Evolutionary conservation across 1,140 invertebrate species (phyloP).

Genomic region (Arctopsyche grandis): DNA sequence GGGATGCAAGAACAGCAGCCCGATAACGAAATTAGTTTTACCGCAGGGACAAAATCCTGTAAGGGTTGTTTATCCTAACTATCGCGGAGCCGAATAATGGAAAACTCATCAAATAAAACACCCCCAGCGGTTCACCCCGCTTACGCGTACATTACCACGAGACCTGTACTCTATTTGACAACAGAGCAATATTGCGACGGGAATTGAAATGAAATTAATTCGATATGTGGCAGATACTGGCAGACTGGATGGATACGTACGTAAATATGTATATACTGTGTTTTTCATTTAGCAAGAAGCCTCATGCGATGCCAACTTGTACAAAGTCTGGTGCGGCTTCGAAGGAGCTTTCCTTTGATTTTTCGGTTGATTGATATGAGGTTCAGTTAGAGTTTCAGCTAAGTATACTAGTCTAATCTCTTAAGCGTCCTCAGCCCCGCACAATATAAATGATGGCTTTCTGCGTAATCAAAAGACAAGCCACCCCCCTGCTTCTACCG

Average conservation of each 20-base stretch:
- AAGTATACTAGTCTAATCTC: conserved; percentile 21
- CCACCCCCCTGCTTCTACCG: not conserved
- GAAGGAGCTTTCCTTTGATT: conserved; percentile 17
- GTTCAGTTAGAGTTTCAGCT: not conserved
- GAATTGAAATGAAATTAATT: not conserved
- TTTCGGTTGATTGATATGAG: conserved; percentile 28
- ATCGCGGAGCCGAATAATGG: conserved; percentile 22
- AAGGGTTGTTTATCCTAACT: not conserved
- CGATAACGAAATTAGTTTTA: not conserved
- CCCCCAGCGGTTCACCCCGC: not conserved
- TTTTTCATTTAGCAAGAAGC: conserved; percentile 31
- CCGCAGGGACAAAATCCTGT: not conserved
- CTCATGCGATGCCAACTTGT: not conserved
- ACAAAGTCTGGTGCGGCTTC: not conserved
- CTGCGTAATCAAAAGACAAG: conserved; percentile 19
- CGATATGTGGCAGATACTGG: not conserved
- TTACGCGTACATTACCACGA: not conserved
- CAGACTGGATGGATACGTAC: not conserved
- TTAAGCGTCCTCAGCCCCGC: conserved; percentile 10
- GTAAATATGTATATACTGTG: not conserved
- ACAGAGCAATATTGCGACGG: not conserved
- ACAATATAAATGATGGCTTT: conserved; percentile 25
- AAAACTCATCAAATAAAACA: conserved; percentile 25
- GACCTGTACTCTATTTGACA: too few relatives aligned
- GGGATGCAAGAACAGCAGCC: not conserved